Conservation (phyloP, 2,113 vertebrate species). For the Toxotes jaculatrix region DNA sequence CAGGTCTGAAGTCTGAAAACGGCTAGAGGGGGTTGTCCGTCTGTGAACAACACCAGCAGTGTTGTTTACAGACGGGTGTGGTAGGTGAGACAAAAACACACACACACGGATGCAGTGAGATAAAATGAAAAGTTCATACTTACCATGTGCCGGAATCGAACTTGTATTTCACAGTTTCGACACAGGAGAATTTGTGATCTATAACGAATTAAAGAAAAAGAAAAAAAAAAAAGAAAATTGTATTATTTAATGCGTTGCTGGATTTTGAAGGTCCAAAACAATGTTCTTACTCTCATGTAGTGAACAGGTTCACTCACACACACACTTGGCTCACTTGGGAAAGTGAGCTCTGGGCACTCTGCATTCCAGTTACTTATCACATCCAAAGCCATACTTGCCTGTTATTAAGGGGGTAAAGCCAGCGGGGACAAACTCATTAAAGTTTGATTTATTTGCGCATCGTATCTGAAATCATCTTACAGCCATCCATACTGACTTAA, state of each 20-base stretch:
- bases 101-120: constrained; percentile 3
- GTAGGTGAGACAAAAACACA: constrained; percentile 26
- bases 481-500: background rate
- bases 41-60: constrained; percentile 34
- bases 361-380: constrained; percentile 52
- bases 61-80: constrained; percentile 38
- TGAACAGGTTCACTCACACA: constrained; percentile 32
- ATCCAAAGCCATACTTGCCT: constrained; percentile 24
- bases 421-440: constrained; percentile 5
- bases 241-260: background rate
- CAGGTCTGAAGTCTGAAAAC: constrained; percentile 49
- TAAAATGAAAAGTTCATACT: constrained; percentile 60
- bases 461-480: constrained; percentile 10
- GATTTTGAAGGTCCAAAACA: background rate
- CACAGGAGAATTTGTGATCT: constrained; percentile 89
- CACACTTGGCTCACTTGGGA: background rate
- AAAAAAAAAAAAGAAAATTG: background rate
- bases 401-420: constrained; percentile 28
- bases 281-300: background rate
- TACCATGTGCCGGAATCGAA: constrained; percentile 97
- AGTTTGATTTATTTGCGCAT: constrained; percentile 24
- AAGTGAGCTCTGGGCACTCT: background rate
- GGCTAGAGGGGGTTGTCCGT: constrained; percentile 17
- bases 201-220: constrained; percentile 43
- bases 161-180: constrained; percentile 93